Percentiles rank a stretch among this genome's conserved stretches.
phyloP scores from a whole-genome alignment of 1,140 invertebrate species.

The Drosophila guanche region DNA sequence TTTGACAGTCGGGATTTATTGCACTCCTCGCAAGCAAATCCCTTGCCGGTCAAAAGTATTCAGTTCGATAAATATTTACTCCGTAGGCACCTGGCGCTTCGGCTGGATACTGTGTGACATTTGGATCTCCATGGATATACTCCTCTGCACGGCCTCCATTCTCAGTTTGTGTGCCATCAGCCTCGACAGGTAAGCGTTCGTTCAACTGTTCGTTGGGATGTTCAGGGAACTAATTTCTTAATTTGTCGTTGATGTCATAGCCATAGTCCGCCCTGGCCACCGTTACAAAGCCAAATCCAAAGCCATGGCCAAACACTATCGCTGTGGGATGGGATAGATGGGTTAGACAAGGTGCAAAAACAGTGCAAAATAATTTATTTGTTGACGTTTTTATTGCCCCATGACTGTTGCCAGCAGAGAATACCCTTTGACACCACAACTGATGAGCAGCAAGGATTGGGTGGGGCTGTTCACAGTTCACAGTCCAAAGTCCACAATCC shows the following conservation, averaged over 20 bases:
- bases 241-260: slow-evolving; percentile 59
- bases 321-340: slow-evolving; percentile 34
- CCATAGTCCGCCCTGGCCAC: too few relatives aligned
- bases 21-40: neutral
- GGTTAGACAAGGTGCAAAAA: slow-evolving; percentile 64
- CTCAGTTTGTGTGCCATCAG: slow-evolving; percentile 87
- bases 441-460: slow-evolving; percentile 27
- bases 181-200: slow-evolving; percentile 84
- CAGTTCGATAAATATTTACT: slow-evolving; percentile 30
- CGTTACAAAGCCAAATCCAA: neutral
- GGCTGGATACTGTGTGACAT: slow-evolving; percentile 92
- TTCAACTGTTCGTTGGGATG: too few relatives aligned
- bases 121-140: slow-evolving; percentile 96
- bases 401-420: slow-evolving; percentile 45
- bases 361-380: slow-evolving; percentile 65
- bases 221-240: slow-evolving; percentile 41
- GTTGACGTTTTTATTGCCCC: slow-evolving; percentile 70
- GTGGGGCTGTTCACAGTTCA: slow-evolving; percentile 25
- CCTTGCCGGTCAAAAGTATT: too few relatives aligned
- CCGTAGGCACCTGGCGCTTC: slow-evolving; percentile 89
- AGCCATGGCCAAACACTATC: slow-evolving; percentile 27
- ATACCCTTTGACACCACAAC: slow-evolving; percentile 46
- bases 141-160: slow-evolving; percentile 94
- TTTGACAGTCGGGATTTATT: slow-evolving; percentile 16
- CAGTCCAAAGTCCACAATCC: slow-evolving; percentile 4